Evolutionary conservation across 2,888 invertebrate genomes (phyloP).

Genomic region (Nebria salina): DNA sequence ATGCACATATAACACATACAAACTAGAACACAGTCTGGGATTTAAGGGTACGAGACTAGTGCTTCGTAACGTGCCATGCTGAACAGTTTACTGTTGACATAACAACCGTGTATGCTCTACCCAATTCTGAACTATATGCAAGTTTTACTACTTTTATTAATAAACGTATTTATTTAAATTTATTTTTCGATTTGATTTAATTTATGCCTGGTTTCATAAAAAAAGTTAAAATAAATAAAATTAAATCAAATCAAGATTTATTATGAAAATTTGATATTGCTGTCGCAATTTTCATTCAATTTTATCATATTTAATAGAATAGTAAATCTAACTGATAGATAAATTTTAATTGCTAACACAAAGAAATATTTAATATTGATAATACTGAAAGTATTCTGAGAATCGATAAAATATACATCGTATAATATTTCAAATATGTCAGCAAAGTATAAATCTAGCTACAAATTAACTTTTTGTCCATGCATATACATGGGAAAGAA

Average conservation of each 20-base stretch:
- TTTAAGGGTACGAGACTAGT: neutral
- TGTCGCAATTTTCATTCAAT: too few species aligned
- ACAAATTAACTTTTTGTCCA: constrained; percentile 14
- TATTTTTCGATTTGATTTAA: too few species aligned
- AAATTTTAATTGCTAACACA: neutral
- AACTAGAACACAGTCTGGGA: constrained; percentile 1
- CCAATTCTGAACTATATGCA: too few species aligned
- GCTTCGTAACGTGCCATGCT: neutral
- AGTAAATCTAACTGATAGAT: too few species aligned
- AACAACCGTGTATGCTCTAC: neutral
- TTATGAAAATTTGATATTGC: too few species aligned
- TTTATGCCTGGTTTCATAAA: too few species aligned
- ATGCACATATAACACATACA: constrained; percentile 20
- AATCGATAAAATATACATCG: neutral
- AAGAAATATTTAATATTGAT: neutral
- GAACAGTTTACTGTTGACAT: neutral
- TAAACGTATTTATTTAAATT: too few species aligned
- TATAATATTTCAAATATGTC: neutral
- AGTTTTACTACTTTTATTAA: too few species aligned
- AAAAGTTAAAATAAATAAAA: too few species aligned
- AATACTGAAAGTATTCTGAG: neutral
- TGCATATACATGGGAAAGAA: neutral
- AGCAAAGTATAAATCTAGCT: neutral
- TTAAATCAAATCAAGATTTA: too few species aligned
- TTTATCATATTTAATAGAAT: too few species aligned